Evolutionary conservation across 2,888 invertebrate species (phyloP), one percentile per base, ranked within the genome.

Genomic region (Hoplodrina blanda): DNA sequence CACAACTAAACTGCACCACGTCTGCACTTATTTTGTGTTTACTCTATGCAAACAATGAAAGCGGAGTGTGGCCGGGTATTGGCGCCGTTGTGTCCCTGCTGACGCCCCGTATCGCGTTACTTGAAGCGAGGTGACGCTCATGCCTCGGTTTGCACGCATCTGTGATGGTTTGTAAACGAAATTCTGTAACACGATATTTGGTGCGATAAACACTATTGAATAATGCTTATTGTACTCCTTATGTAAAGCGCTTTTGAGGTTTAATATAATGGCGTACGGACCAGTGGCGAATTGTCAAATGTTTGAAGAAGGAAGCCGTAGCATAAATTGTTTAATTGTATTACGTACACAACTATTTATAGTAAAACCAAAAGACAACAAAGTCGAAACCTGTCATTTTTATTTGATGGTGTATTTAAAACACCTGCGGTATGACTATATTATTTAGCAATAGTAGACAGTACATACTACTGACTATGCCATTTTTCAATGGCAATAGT

Each of bases 81-180:
- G 84, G 83, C 84, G 85, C 82, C 84, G 63, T 52, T 54, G 46
- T 52, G 82, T 82, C 73, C 84, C 81, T 81, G 63, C 76, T 78
- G 68, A 76, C 78, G 54, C 54, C 62, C 59, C 53, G 56, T 82
- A 79, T 79, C 82, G 13, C 13, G 50, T 82, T 78, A 79, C 79
- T 69, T 68, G 54, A 65, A 59, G 60, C 56, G 67, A 78, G 62
- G 66, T 84, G 80, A 77, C 72, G 67, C 73, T 69, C 52, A 69
- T 66, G 66, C 59, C 19, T 56, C 64, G 33, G 60, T 72, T 61
- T 52, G 50, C 64, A 70, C 57, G 37, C 80, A 74, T 80, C 73
- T 80, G 83, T 65, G 77, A 66, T 72, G 61, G 53, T 73, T 69
- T 63, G 54, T 69, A 56, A 77, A 76, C 72, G 63, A 70, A 83